phyloP scores from a whole-genome alignment of 2,797 vertebrate genomes.

The Sebastes itinus region DNA sequence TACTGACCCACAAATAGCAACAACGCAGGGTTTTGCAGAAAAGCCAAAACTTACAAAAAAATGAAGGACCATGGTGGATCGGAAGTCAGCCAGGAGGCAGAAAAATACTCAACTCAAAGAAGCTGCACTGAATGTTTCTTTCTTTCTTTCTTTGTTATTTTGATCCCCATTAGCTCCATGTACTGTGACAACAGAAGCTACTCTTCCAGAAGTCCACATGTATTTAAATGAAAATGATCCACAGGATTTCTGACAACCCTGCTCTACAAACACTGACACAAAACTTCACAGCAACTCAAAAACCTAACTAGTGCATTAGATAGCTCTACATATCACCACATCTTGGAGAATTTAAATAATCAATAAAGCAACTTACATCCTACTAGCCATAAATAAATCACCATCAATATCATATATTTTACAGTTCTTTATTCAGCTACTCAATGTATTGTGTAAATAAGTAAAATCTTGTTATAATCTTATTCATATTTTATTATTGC shows the following conservation, averaged over 20 bases:
- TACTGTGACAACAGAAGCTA: not conserved
- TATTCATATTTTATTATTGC: not conserved
- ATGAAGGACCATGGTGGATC: not conserved
- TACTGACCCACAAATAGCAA: not conserved
- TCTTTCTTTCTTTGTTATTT: not conserved
- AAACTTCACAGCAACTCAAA: not conserved
- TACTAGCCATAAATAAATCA: not conserved
- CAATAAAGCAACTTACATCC: not conserved
- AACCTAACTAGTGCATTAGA: too few species aligned
- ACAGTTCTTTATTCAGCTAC: not conserved
- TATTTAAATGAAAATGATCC: not conserved
- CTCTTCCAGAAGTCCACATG: not conserved
- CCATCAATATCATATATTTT: not conserved
- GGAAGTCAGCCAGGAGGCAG: not conserved
- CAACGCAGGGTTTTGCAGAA: not conserved
- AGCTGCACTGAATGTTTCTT: not conserved
- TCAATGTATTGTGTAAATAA: not conserved
- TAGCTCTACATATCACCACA: not conserved
- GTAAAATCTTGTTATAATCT: too few species aligned
- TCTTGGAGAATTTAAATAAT: not conserved
- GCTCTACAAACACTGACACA: not conserved
- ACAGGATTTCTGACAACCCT: not conserved
- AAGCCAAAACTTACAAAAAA: not conserved
- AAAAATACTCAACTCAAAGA: not conserved
- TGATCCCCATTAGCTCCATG: not conserved